phyloP scores from a whole-genome alignment of 2,113 vertebrate species.

The Geococcyx californianus region DNA sequence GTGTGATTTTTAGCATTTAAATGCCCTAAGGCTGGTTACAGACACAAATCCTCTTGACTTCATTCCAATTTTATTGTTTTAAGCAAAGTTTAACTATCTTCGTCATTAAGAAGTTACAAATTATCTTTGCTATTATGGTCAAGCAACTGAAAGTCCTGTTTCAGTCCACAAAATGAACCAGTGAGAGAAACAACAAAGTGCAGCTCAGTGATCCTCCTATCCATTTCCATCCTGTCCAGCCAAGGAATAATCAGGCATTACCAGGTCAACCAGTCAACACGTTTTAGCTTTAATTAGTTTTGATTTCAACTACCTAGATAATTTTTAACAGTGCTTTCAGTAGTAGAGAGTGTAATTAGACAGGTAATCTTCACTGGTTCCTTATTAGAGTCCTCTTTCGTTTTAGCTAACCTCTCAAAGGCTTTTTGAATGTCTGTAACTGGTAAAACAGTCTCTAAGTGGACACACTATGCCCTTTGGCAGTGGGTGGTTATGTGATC shows the following conservation, averaged over 20 bases:
- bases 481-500: rapidly evolving
- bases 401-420: neutral
- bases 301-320: neutral
- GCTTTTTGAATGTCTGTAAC: neutral
- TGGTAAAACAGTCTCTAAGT: neutral
- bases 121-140: too few relatives aligned
- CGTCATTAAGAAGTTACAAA: too few relatives aligned
- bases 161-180: neutral
- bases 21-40: too few relatives aligned
- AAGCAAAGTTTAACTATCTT: too few relatives aligned
- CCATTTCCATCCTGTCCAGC: neutral
- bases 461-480: neutral
- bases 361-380: neutral
- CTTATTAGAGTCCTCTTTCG: neutral
- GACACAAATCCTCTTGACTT: too few relatives aligned
- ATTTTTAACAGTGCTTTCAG: neutral
- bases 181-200: neutral
- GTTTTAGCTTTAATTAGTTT: neutral
- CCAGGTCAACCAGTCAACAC: neutral
- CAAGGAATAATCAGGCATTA: neutral
- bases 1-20: too few relatives aligned
- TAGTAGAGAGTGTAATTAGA: neutral
- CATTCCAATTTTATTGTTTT: too few relatives aligned
- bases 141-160: too few relatives aligned
- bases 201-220: neutral